These are phyloP conservation scores for Xestia ashworthii DNA, from an alignment of 2,888 invertebrate species.

Conservation along the genomic window DNA sequence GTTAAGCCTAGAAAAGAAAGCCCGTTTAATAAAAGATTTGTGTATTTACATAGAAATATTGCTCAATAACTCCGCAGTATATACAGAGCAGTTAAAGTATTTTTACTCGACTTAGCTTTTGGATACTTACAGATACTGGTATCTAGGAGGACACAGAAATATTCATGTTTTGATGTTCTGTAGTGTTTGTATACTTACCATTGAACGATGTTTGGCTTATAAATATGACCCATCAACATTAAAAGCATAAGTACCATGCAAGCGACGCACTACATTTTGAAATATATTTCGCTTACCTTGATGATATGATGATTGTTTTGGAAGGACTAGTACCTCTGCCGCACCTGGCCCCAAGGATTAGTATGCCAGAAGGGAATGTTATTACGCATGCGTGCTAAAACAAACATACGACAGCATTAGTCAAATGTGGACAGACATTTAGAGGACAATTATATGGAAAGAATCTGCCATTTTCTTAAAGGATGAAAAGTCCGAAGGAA, in stretches of 20 bases:
- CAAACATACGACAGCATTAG: conserved; percentile 90
- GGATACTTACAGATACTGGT: conserved; percentile 68
- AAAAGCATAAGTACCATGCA: conserved; percentile 73
- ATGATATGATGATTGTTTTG: conserved; percentile 76
- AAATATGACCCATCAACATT: conserved; percentile 58
- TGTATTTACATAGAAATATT: conserved; percentile 75
- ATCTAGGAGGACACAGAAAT: conserved; percentile 30
- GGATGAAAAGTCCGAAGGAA: conserved; percentile 44
- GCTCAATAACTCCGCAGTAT: conserved; percentile 76
- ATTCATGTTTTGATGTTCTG: conserved; percentile 59
- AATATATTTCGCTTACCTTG: conserved; percentile 80
- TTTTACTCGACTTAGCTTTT: conserved; percentile 54
- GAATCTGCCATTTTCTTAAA: conserved; percentile 74
- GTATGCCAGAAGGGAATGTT: conserved; percentile 91
- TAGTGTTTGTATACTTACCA: conserved; percentile 78
- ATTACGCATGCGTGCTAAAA: conserved; percentile 91
- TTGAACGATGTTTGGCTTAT: conserved; percentile 50
- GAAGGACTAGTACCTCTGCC: conserved; percentile 80
- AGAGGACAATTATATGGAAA: conserved; percentile 66
- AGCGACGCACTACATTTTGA: conserved; percentile 70
- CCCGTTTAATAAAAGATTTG: conserved; percentile 69
- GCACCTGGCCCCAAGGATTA: conserved; percentile 87
- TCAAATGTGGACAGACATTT: conserved; percentile 75
- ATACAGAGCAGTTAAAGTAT: conserved; percentile 81
- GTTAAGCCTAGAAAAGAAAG: conserved; percentile 72